Base-by-base conservation (phyloP, 1,140 invertebrate species). In the Paramacrobiotus metropolitanus region DNA sequence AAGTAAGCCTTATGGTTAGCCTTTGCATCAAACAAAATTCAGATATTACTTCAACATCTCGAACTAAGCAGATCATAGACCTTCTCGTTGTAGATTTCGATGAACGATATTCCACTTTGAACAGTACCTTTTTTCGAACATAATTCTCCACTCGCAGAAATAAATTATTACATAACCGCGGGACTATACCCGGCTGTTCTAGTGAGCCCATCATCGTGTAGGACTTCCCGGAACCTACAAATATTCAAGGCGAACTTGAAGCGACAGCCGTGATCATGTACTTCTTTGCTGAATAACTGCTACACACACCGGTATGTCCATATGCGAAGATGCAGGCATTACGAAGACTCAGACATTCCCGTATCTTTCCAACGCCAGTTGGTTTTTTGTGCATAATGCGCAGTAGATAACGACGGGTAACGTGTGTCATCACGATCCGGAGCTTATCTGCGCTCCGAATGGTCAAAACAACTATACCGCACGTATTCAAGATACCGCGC, bases 21-120 rank as follows among this genome's bases (percentile, higher is more conserved):
- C n/a, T n/a, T n/a, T n/a, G n/a, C n/a, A n/a, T n/a, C n/a, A n/a
- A n/a, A n/a, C n/a, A n/a, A n/a, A 63, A 20, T 31, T 66, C 18
- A 29, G 29, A 1, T 1, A 31, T 31, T 65, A 31, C 24, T 59
- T 65, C 65, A 76, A 74, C 74, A 83, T 73, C 88, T 88, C 21
- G 87, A 87, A 75, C 95, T 91, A 30, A 98, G 76, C n/a, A 98
- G 79, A 76, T 98, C 94, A 71, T 94, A 87, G 29, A 97, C 90
- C 75, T 92, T 90, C 76, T 98, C 93, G 74, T 98, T 98, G 76
- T 98, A 98, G 65, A 98, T 96, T 77, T 98, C 94, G 89, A 97
- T 95, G 71, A 96, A 98, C 31, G 89, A 94, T 15, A 97, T 78
- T 97, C 93, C 61, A 97, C 87, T 78, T 95, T 95, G 71, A 85